Conservation (phyloP, 2,888 invertebrate species). For the Eumerus sabulonum region DNA sequence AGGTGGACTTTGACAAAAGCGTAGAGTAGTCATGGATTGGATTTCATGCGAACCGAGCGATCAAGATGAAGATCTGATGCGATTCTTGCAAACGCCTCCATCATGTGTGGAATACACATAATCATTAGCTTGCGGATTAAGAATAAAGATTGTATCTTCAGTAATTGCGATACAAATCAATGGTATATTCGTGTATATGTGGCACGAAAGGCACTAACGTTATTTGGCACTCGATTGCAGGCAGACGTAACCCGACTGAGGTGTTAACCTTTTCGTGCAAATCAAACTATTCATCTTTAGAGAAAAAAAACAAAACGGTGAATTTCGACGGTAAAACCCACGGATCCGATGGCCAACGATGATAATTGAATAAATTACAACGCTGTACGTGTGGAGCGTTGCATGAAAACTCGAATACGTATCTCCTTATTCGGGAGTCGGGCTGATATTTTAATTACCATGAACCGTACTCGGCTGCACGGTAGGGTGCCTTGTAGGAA, state of each 20-base stretch:
- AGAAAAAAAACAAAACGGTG: no score
- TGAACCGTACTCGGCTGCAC: not conserved
- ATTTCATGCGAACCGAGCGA: no score
- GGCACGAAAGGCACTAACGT: not conserved
- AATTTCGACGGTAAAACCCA: not conserved
- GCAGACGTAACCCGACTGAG: not conserved
- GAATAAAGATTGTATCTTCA: slow-evolving; percentile 19
- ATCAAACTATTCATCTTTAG: slow-evolving; percentile 18
- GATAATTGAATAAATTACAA: slow-evolving; percentile 22
- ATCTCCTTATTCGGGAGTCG: not conserved
- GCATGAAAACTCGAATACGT: not conserved
- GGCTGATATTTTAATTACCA: slow-evolving; percentile 34
- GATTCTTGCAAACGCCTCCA: not conserved
- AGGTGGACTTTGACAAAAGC: not conserved
- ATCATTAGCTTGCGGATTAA: slow-evolving; percentile 30
- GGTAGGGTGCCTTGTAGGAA: not conserved
- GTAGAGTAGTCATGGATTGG: slow-evolving; percentile 2
- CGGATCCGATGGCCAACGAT: slow-evolving; percentile 4
- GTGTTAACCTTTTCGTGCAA: slow-evolving; percentile 42
- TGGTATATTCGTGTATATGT: slow-evolving; percentile 3
- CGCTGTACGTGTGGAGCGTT: not conserved
- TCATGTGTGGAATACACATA: not conserved
- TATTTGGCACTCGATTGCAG: slow-evolving; percentile 7
- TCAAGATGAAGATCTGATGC: no score
- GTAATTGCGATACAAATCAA: slow-evolving; percentile 26